phyloP scores from a whole-genome alignment of 2,888 invertebrate species.

The Cantharis rustica region DNA sequence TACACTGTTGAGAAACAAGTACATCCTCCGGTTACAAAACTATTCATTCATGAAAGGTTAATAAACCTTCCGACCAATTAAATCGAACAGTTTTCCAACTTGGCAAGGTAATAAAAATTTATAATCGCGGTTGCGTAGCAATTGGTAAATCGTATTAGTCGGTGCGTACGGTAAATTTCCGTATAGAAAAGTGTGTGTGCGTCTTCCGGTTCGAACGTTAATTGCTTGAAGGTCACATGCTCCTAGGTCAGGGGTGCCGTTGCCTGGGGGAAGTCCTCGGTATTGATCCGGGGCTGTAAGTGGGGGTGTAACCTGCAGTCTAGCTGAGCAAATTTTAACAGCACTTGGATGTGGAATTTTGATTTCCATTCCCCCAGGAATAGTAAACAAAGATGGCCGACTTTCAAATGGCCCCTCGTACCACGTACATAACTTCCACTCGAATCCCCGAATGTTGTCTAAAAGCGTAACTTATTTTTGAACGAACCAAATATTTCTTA shows the following conservation, averaged over 20 bases:
- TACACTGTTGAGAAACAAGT: slow-evolving; percentile 11
- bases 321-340: neutral
- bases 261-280: slow-evolving; percentile 23
- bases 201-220: neutral
- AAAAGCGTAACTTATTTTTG: neutral
- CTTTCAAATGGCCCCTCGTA: neutral
- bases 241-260: slow-evolving; percentile 35
- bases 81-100: slow-evolving; percentile 10
- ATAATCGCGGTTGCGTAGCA: neutral
- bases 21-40: slow-evolving; percentile 14
- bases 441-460: neutral
- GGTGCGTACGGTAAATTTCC: neutral
- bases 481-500: neutral
- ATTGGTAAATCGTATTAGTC: neutral
- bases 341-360: neutral
- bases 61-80: slow-evolving; percentile 15
- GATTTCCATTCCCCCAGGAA: neutral
- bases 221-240: slow-evolving; percentile 31
- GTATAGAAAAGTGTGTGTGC: neutral
- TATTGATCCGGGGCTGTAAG: slow-evolving; percentile 32
- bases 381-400: neutral
- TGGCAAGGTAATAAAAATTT: neutral
- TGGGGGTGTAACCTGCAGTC: slow-evolving; percentile 14
- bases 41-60: slow-evolving; percentile 21
- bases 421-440: too few relatives aligned